These are phyloP conservation scores for Andrena minutula DNA, from an alignment of 2,888 invertebrate genomes.

Conservation along the genomic window DNA sequence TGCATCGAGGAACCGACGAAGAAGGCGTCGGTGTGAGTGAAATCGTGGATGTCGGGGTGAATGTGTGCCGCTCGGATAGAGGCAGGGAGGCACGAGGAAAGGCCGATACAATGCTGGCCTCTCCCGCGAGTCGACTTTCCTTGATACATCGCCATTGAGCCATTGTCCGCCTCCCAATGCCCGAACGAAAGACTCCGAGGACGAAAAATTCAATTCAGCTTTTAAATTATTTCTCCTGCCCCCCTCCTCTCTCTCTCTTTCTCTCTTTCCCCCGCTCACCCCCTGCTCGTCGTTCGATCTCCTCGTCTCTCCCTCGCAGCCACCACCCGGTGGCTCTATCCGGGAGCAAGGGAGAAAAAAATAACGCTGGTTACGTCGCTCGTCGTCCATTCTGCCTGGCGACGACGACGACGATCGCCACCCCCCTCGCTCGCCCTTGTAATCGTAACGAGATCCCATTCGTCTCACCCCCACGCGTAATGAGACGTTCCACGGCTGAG, in stretches of 20 bases:
- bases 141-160: constrained; percentile 85
- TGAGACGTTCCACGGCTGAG: constrained; percentile 68
- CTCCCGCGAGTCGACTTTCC: constrained; percentile 85
- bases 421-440: constrained; percentile 35
- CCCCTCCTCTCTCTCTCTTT: constrained; percentile 55
- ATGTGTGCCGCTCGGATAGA: constrained; percentile 59
- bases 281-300: constrained; percentile 42
- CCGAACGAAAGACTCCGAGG: constrained; percentile 84
- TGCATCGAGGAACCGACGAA: constrained; percentile 53
- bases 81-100: constrained; percentile 77
- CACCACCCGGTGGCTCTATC: constrained; percentile 43
- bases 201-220: constrained; percentile 85
- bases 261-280: constrained; percentile 55
- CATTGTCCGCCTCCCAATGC: constrained; percentile 85
- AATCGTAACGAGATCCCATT: constrained; percentile 73
- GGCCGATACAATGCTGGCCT: constrained; percentile 84
- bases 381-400: constrained; percentile 72
- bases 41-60: constrained; percentile 62
- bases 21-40: constrained; percentile 50
- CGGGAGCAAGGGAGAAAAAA: constrained; percentile 59
- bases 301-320: constrained; percentile 56
- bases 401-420: constrained; percentile 71
- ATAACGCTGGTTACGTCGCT: constrained; percentile 76
- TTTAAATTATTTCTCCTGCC: constrained; percentile 84
- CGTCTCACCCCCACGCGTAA: constrained; percentile 65